Conservation (phyloP, 1,140 invertebrate genomes). For the Drosophila watanabei region DNA sequence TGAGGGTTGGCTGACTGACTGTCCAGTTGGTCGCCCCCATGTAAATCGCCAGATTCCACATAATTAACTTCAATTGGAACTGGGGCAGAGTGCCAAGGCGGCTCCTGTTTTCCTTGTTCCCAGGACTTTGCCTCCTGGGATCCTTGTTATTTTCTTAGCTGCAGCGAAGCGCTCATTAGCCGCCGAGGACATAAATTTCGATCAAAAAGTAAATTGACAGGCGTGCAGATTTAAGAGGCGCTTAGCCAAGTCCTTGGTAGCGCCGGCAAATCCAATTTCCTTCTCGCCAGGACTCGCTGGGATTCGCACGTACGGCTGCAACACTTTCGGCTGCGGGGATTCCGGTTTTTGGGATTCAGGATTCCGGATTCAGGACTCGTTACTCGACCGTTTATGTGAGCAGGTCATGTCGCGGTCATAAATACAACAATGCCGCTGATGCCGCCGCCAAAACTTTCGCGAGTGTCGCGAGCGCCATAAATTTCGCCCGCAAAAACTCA, state of each 20-base stretch:
- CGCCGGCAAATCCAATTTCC: conserved; percentile 76
- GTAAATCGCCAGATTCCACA: conserved; percentile 59
- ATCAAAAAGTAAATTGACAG: conserved; percentile 79
- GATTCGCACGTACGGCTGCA: conserved; percentile 70
- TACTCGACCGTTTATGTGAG: conserved; percentile 60
- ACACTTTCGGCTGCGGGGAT: conserved; percentile 63
- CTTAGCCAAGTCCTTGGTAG: conserved; percentile 23
- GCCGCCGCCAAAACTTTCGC: conserved; percentile 70
- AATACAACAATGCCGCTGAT: conserved; percentile 76
- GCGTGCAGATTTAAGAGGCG: conserved; percentile 69
- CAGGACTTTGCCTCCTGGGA: background rate
- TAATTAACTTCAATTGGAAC: conserved; percentile 74
- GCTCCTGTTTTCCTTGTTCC: conserved; percentile 35
- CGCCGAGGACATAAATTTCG: conserved; percentile 63
- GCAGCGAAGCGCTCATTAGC: conserved; percentile 58
- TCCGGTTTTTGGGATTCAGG: conserved; percentile 4
- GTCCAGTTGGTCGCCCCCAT: conserved; percentile 13
- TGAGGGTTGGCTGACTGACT: conserved; percentile 20
- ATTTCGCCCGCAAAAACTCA: conserved; percentile 79
- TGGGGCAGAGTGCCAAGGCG: conserved; percentile 68
- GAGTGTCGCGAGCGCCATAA: conserved; percentile 81
- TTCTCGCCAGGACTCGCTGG: conserved; percentile 33
- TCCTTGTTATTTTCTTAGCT: conserved; percentile 27
- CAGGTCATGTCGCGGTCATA: conserved; percentile 85
- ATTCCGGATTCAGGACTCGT: conserved; percentile 19